These are phyloP conservation scores for Phrynosoma blainvillii DNA, from an alignment of 2,113 vertebrate species.

Conservation along the genomic window DNA sequence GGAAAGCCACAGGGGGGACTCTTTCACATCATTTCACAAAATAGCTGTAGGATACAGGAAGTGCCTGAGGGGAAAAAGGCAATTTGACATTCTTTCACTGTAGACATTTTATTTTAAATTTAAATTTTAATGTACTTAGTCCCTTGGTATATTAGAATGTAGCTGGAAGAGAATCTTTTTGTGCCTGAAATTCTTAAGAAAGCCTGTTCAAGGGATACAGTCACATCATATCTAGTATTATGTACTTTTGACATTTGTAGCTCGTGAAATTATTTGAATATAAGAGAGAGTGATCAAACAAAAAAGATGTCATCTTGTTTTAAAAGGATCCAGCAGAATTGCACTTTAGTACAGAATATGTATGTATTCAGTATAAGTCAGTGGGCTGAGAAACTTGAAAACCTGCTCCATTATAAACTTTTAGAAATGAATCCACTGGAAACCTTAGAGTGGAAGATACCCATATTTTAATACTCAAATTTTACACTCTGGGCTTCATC, in stretches of 20 bases:
- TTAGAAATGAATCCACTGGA: neutral
- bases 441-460: neutral
- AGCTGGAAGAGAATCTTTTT: neutral
- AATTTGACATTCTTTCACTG: slow-evolving; percentile 51
- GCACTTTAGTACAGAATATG: neutral
- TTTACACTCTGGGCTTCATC: neutral
- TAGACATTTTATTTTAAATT: slow-evolving; percentile 49
- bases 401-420: neutral
- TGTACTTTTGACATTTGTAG: neutral
- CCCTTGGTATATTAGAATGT: slow-evolving; percentile 45
- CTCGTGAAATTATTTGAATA: neutral
- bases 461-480: neutral
- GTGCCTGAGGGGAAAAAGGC: slow-evolving; percentile 62
- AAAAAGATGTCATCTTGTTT: neutral
- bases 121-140: slow-evolving; percentile 61
- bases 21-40: slow-evolving; percentile 42
- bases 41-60: slow-evolving; percentile 23
- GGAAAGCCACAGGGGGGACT: slow-evolving; percentile 27
- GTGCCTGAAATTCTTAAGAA: slow-evolving; percentile 51
- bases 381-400: neutral
- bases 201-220: neutral
- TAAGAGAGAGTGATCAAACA: neutral
- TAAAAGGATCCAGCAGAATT: neutral
- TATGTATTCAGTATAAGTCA: neutral
- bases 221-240: slow-evolving; percentile 11